A percentile compares a stretch with the other conserved stretches of the same genome.
Conservation (phyloP, 2,113 vertebrate genomes). For the Notothenia rossii region DNA sequence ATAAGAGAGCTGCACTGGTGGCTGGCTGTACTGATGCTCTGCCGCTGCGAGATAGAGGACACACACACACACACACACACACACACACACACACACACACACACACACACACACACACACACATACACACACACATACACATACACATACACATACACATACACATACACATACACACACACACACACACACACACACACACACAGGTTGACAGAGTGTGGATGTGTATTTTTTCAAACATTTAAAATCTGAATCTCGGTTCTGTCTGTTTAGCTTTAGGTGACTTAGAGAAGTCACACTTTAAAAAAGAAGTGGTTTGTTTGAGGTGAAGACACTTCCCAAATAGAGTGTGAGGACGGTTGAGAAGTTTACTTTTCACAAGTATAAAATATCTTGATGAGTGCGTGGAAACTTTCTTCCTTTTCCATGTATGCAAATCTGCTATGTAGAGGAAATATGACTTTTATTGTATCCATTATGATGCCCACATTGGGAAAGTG, state of each 20-base stretch:
- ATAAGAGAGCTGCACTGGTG: slow-evolving; percentile 74
- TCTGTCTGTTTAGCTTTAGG: slow-evolving; percentile 40
- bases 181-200: slow-evolving; percentile 58
- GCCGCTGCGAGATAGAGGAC: slow-evolving; percentile 60
- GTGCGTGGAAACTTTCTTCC: background rate
- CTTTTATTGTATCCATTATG: no score
- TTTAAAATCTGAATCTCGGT: slow-evolving; percentile 27
- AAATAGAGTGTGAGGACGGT: no score
- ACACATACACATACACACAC: slow-evolving; percentile 51
- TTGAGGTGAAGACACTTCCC: slow-evolving; percentile 8
- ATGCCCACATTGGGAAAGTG: no score
- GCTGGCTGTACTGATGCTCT: slow-evolving; percentile 66
- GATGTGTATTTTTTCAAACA: slow-evolving; percentile 19
- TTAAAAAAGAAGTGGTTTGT: slow-evolving; percentile 23
- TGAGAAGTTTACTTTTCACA: background rate
- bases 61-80: slow-evolving; percentile 24
- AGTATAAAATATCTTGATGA: background rate
- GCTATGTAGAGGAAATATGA: background rate
- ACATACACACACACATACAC: slow-evolving; percentile 56
- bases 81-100: slow-evolving; percentile 61
- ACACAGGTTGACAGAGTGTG: slow-evolving; percentile 35
- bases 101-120: slow-evolving; percentile 52
- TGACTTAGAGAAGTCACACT: slow-evolving; percentile 10
- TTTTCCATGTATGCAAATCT: background rate
- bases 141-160: slow-evolving; percentile 39